Evolutionary conservation across 2,113 vertebrate genomes (phyloP), one percentile per base, ranked within the genome.

Genomic region (Stomatorhinus ivindoensis): DNA sequence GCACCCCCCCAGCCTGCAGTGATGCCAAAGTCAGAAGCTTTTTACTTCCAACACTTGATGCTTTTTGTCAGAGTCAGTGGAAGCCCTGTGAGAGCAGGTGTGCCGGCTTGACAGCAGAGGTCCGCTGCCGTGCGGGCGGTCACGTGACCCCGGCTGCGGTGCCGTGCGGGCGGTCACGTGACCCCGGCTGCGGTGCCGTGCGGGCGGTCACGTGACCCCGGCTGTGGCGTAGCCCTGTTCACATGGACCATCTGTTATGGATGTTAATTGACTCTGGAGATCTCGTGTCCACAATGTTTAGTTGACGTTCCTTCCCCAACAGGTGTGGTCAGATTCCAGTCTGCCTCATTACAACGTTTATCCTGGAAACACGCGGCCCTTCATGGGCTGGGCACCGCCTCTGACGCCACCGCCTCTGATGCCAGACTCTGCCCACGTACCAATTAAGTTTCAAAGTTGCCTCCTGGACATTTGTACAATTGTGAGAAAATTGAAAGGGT

Each of bases 211-310:
- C 35, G 89, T 89, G 24, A 31, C 10, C n/a, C 50, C 48, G 42
- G 50, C 84, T 87, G 89, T 89, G 47, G 48, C 48, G 17, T 3
- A 90, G 83, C 1, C 85, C 35, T 39, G 17, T 21, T 4, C 13
- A 13, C 48, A 11, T 89, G 89, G 88, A 92, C 90, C 89, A 91
- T 91, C 91, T 92, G 91, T 92, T 55, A 87, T 15, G 87, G 88
- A 91, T 90, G 89, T 89, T 87, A 61, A 89, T 87, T 88, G 76
- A 89, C 89, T 90, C 91, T 31, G 90, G 90, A 87, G 50, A 53
- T 53, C 82, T 65, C 88, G 88, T 89, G 90, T 91, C 61, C 27
- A 69, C 9, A 13, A 91, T 91, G 88, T 91, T 88, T 46, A 86
- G 19, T 55, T 87, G 88, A 88, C 90, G 42, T 91, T 83, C 58